Base-by-base conservation (phyloP, 2,888 invertebrate species). In the Ophion ellenae region DNA sequence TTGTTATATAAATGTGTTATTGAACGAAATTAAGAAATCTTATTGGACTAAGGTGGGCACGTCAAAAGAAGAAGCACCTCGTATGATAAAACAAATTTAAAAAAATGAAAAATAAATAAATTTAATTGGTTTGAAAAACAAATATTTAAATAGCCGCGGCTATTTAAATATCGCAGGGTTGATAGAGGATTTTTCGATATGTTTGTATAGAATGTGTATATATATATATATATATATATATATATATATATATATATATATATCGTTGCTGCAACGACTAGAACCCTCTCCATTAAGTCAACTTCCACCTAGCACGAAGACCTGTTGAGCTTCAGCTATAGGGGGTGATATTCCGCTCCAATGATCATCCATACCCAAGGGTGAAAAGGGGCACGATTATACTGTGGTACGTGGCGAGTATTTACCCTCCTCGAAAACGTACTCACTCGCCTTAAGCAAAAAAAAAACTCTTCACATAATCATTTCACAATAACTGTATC, bases 281-380 rank as follows among this genome's bases (percentile, higher is more conserved):
- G 40, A 57, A 47, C 83, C 74, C 17, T 69, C 73, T 78, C 53
- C 69, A 77, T 77, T 86, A 67, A 67, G 40, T 73, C 74, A 76
- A 81, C 77, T 78, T 81, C 69, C 70, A 78, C 73, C 74, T 66
- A 64, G 64, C 81, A 70, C 59, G 17, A 63, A 78, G 75, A 86
- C 86, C 83, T 86, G 86, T 86, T 83, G 83, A 86, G 78, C 69
- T 57, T 66, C 70, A 59, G 36, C 45, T 70, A 83, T 64, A 64
- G 57, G 66, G 77, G 69, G 53, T 78, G 81, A 81, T 83, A 81
- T 86, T 83, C 74, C 66, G 40, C 86, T 78, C 69, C 83, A 78
- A 59, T 77, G 81, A 69, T 61, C 61, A 24, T 24, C 67, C 28
- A 57, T 80, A 3, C 7, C 63, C 63, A 4, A 67, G 20, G 45